Evolutionary conservation across 2,888 invertebrate genomes (phyloP).

Genomic region (Cosmia pyralina): DNA sequence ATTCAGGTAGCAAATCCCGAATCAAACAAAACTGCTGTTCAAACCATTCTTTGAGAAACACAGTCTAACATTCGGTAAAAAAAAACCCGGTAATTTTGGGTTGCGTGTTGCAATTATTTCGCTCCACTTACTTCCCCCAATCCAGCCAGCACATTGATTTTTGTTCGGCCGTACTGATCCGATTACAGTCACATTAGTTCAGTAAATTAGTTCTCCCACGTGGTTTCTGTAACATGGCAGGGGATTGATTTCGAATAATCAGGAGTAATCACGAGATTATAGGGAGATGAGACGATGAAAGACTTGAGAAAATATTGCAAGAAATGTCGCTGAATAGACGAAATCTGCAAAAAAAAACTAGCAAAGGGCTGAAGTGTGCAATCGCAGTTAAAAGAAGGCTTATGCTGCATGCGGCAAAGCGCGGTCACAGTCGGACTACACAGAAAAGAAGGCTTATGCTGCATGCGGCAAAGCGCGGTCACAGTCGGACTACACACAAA

Average conservation of each 20-base stretch:
- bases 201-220: constrained; percentile 35
- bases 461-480: neutral
- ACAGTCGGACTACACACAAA: neutral
- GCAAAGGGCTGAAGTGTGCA: neutral
- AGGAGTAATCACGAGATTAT: constrained; percentile 3
- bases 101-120: constrained; percentile 59
- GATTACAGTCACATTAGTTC: constrained; percentile 34
- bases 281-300: neutral
- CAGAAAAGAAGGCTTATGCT: neutral
- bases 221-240: constrained; percentile 3
- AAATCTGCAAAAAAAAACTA: neutral
- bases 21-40: neutral
- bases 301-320: neutral
- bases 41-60: constrained; percentile 30
- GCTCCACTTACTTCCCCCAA: constrained; percentile 26
- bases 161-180: constrained; percentile 29
- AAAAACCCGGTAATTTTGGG: constrained; percentile 18
- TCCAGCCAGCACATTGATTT: constrained; percentile 39
- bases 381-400: neutral
- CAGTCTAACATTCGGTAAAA: constrained; percentile 7
- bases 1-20: neutral
- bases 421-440: too few relatives aligned
- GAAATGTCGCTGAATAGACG: too few relatives aligned
- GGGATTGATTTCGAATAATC: constrained; percentile 12
- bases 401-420: neutral